Base-by-base conservation (phyloP, 2,113 vertebrate genomes). In the Tylochromis polylepis region DNA sequence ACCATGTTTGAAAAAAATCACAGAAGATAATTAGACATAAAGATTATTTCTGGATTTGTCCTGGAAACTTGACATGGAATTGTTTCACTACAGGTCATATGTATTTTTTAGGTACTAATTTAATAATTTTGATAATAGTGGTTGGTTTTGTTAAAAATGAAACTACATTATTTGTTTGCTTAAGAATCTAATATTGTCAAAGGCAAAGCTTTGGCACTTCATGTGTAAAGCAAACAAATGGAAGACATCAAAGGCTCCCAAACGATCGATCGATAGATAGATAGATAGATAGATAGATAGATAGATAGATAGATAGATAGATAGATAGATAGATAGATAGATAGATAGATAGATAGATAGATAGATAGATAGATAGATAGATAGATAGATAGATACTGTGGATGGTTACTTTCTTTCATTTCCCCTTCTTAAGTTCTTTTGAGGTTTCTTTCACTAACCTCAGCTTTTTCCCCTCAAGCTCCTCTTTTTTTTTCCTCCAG, bases 401-500 rank as follows among this genome's bases (percentile, higher is more conserved):
- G 72, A 31, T 27, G 59, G 67, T n/a, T 34, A 58, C 22, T 3
- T 82, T 27, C 41, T 81, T 51, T 82, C 22, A 59, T 58, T 70
- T 34, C 49, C 77, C 62, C 27, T 41, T 70, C 22, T 83, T 27
- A 18, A 5, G 38, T 81, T 84, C 29, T 78, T 34, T 9, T 82
- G 38, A 29, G 22, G 41, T 67, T 88, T 77, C 36, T 84, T 79
- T 56, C 27, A 24, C 20, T 59, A 62, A 49, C 82, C 46, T 81
- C 14, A 85, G 89, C 53, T 82, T 85, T 89, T 65, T 8, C 49
- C 62, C 88, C 57, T 89, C 72, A 38, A 57, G 82, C 72, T 57
- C 29, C 34, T 87, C 51, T 83, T 88, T 88, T 86, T 79, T 83
- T 67, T 87, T 90, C 87, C 90, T 88, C 43, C 41, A 85, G 81